Evolutionary conservation across 2,797 vertebrate species (phyloP).

Genomic region (Sphenodon punctatus): DNA sequence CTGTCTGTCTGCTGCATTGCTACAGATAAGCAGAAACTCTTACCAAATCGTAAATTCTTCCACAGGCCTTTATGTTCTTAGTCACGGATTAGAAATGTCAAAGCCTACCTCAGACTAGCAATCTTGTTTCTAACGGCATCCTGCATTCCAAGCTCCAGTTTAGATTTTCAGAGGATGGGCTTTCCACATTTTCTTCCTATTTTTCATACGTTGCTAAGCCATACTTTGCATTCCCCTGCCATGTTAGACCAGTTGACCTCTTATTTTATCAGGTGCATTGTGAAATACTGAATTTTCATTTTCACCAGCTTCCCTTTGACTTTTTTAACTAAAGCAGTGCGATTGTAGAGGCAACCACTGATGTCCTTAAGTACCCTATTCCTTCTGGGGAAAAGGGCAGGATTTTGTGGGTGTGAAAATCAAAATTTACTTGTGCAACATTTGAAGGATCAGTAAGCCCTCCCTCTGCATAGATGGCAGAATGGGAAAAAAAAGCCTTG

Average conservation of each 20-base stretch:
- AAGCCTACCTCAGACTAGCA: background rate
- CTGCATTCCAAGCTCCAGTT: background rate
- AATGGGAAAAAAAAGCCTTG: background rate
- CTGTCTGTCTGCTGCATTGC: background rate
- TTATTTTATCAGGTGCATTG: background rate
- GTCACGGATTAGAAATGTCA: background rate
- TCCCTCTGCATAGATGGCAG: background rate
- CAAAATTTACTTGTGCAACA: background rate
- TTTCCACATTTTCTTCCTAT: background rate
- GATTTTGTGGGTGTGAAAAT: rapidly evolving
- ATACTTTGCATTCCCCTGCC: background rate
- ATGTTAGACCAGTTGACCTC: background rate
- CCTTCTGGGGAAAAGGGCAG: background rate
- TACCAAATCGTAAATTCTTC: background rate
- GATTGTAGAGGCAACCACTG: background rate
- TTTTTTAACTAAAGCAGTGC: no score
- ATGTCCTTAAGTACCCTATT: background rate
- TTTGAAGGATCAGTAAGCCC: background rate
- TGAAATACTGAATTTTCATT: background rate
- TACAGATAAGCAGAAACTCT: background rate
- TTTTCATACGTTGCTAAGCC: no score
- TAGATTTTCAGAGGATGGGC: background rate
- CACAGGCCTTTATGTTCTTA: background rate
- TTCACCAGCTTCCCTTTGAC: background rate
- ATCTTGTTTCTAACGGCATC: background rate